phyloP scores from a whole-genome alignment of 2,888 invertebrate species.

The Malthinus flaveolus region DNA sequence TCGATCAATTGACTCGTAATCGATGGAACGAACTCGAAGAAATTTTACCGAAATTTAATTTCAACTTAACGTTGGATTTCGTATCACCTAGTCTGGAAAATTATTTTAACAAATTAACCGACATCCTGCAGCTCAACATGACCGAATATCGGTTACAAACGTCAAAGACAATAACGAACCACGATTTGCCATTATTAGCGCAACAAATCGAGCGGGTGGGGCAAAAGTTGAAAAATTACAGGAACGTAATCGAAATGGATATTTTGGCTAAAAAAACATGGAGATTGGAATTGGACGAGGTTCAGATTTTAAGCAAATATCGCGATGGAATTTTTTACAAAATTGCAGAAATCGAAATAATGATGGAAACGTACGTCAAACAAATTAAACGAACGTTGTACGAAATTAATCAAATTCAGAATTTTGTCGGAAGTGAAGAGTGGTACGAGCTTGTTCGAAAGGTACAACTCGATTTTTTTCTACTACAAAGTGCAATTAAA shows the following conservation, averaged over 20 bases:
- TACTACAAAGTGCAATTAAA: no score
- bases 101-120: conserved; percentile 61
- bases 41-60: conserved; percentile 58
- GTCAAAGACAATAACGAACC: conserved; percentile 64
- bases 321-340: conserved; percentile 76
- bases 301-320: conserved; percentile 70
- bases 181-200: conserved; percentile 65
- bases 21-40: conserved; percentile 65
- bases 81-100: conserved; percentile 62
- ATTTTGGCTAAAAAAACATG: conserved; percentile 68
- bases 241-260: conserved; percentile 73
- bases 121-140: conserved; percentile 63
- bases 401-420: conserved; percentile 77
- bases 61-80: conserved; percentile 61
- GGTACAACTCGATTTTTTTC: conserved; percentile 58
- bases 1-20: conserved; percentile 68
- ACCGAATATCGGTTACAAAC: conserved; percentile 60
- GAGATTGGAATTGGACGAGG: conserved; percentile 64
- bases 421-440: conserved; percentile 73
- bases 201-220: conserved; percentile 66
- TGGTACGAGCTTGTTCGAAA: conserved; percentile 67
- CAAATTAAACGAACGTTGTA: conserved; percentile 74
- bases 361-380: conserved; percentile 70
- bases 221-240: conserved; percentile 69
- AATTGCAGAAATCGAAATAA: conserved; percentile 74